Evolutionary conservation across 2,888 invertebrate species (phyloP).

Genomic region (Synergus laeviventris): DNA sequence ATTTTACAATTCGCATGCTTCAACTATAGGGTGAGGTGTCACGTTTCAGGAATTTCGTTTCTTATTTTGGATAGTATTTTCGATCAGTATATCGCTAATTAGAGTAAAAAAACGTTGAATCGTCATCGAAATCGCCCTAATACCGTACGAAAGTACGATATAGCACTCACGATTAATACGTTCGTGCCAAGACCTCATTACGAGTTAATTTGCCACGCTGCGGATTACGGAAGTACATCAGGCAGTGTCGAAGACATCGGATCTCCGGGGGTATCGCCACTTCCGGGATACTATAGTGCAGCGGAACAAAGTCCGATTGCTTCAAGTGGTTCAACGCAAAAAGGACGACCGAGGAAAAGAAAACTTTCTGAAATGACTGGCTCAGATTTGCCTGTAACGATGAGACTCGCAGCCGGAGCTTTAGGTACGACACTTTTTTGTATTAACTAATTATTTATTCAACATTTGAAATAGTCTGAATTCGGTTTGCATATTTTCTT

Average conservation of each 20-base stretch:
- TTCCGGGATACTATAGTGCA: constrained; percentile 80
- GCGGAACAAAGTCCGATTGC: constrained; percentile 76
- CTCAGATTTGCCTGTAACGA: constrained; percentile 81
- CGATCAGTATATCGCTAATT: too few species aligned
- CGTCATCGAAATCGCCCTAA: constrained; percentile 53
- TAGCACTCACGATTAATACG: constrained; percentile 59
- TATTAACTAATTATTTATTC: too few species aligned
- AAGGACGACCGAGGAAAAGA: constrained; percentile 89
- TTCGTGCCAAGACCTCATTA: constrained; percentile 80
- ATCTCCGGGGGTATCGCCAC: constrained; percentile 80
- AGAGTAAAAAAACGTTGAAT: constrained; percentile 18
- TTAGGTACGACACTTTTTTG: constrained; percentile 78
- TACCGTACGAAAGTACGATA: constrained; percentile 59
- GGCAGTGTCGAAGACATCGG: constrained; percentile 81
- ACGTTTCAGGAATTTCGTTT: too few species aligned
- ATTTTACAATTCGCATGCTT: too few species aligned
- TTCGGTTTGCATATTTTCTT: neutral
- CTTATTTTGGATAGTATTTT: too few species aligned
- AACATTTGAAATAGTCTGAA: too few species aligned
- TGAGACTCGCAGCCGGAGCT: constrained; percentile 84
- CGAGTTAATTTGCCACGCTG: constrained; percentile 79
- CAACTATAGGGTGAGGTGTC: too few species aligned
- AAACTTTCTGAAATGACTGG: constrained; percentile 81
- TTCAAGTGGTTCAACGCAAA: constrained; percentile 78
- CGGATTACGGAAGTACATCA: constrained; percentile 79